Evolutionary conservation across 2,888 invertebrate genomes (phyloP).

Genomic region (Cephus runcator): DNA sequence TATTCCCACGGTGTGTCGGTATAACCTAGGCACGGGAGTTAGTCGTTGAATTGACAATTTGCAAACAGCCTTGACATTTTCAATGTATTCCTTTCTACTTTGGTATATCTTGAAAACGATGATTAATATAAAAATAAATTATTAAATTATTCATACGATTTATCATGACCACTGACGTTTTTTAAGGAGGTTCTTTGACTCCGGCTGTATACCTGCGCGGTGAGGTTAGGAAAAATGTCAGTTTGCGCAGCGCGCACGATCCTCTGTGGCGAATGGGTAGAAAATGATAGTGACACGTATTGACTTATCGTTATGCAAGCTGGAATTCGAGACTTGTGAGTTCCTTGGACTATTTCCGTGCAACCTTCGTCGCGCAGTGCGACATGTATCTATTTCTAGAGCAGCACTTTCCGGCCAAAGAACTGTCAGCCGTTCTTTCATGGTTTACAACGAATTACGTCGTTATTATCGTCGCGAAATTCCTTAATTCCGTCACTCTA

Average conservation of each 20-base stretch:
- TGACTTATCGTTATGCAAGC: conserved; percentile 1
- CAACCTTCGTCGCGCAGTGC: neutral
- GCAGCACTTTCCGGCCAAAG: neutral
- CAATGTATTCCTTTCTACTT: neutral
- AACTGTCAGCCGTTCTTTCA: neutral
- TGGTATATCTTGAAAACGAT: neutral
- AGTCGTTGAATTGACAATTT: too few relatives aligned
- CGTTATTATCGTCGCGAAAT: neutral
- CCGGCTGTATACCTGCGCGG: neutral
- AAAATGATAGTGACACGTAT: neutral
- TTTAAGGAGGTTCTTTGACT: neutral
- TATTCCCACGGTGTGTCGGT: neutral
- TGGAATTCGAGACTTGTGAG: conserved; percentile 1
- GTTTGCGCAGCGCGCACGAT: neutral
- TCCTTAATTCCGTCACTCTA: neutral
- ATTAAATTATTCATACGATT: too few relatives aligned
- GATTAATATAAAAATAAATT: neutral
- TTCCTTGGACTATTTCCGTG: conserved; percentile 1
- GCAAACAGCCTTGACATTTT: too few relatives aligned
- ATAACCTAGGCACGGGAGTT: neutral
- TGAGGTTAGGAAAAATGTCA: neutral
- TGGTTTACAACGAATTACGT: neutral
- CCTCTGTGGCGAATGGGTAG: neutral
- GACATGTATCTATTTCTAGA: neutral
- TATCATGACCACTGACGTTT: too few relatives aligned